phyloP scores from a whole-genome alignment of 2,888 invertebrate species.

The Shargacucullia verbasci region DNA sequence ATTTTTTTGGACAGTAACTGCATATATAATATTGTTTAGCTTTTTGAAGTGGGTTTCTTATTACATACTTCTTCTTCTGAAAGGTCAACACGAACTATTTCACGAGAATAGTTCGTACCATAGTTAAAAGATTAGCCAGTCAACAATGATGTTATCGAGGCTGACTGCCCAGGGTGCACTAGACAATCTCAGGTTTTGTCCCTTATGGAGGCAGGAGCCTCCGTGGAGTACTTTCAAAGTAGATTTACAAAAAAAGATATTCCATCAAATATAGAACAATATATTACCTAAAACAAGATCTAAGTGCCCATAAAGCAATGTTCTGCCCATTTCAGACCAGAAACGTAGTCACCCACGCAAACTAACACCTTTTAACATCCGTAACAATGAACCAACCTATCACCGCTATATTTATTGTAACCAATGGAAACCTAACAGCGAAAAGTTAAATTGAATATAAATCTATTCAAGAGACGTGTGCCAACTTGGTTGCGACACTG shows the following conservation, averaged over 20 bases:
- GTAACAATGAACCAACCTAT: constrained; percentile 39
- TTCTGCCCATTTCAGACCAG: constrained; percentile 8
- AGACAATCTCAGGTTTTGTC: no score
- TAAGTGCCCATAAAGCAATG: constrained; percentile 40
- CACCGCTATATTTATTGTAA: constrained; percentile 62
- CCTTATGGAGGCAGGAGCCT: no score
- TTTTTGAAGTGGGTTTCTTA: no score
- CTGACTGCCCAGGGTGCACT: no score
- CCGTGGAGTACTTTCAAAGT: no score
- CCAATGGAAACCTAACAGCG: constrained; percentile 65
- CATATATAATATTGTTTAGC: no score
- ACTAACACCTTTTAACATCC: constrained; percentile 43
- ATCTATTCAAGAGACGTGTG: constrained; percentile 60
- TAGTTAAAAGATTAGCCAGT: no score
- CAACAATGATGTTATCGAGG: no score
- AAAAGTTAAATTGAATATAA: constrained; percentile 75
- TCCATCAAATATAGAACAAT: constrained; percentile 4
- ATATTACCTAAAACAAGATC: constrained; percentile 21
- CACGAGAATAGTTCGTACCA: no score
- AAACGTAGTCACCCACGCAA: constrained; percentile 16
- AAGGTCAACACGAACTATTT: no score
- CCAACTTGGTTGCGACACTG: constrained; percentile 13
- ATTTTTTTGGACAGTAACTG: no score
- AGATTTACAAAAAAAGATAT: constrained; percentile 4
- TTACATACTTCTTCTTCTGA: no score